Evolutionary conservation across 2,113 vertebrate species (phyloP).

Genomic region (Ptyas mucosa): DNA sequence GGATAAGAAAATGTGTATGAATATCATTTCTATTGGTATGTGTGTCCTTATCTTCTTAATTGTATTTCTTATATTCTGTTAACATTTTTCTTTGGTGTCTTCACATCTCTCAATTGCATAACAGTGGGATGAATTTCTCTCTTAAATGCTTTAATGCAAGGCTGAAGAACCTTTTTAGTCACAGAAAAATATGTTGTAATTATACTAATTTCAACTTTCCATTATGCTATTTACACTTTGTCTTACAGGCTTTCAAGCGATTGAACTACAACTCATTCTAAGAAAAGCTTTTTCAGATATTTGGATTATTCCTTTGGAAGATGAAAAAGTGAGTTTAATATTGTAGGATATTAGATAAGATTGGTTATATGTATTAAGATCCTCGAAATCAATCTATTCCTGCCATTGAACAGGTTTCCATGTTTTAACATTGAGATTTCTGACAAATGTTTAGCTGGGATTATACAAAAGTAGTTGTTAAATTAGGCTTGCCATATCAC

Average conservation of each 20-base stretch:
- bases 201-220: not conserved
- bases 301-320: conserved; percentile 64
- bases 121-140: not conserved
- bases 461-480: not conserved
- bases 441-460: not conserved
- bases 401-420: not conserved
- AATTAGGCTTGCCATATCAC: not conserved
- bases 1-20: not conserved
- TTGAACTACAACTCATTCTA: conserved; percentile 70
- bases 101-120: not conserved
- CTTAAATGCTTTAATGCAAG: not conserved
- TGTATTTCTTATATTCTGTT: not conserved
- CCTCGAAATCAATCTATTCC: not conserved
- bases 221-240: not conserved
- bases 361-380: not conserved
- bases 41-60: not conserved
- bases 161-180: not conserved
- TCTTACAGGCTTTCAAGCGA: conserved; percentile 55
- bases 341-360: not conserved
- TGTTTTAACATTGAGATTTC: not conserved
- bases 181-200: not conserved
- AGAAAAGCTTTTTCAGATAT: conserved; percentile 64
- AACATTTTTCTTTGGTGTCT: not conserved
- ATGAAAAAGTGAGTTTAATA: conserved; percentile 59
- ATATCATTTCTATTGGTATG: not conserved